Evolutionary conservation across 1,140 invertebrate species (phyloP).

Genomic region (Ceratosolen solmsi): DNA sequence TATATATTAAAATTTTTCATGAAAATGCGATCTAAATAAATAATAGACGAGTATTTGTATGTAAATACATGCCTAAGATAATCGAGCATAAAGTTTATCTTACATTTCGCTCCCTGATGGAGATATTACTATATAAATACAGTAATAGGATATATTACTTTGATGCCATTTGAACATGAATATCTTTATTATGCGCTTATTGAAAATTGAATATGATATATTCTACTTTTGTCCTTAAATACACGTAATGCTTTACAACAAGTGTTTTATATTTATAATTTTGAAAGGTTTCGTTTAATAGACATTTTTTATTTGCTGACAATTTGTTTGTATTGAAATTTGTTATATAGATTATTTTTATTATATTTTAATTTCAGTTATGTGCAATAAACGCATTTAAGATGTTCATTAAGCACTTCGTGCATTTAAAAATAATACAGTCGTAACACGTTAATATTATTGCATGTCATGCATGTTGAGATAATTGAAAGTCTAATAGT

Average conservation of each 20-base stretch:
- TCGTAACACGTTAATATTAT: neutral
- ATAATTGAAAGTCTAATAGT: constrained; percentile 56
- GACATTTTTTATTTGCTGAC: neutral
- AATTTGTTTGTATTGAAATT: neutral
- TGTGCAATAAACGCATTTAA: neutral
- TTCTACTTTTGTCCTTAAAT: too few relatives aligned
- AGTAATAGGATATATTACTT: constrained; percentile 5
- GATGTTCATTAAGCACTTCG: constrained; percentile 6
- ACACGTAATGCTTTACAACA: neutral
- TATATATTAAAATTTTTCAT: neutral
- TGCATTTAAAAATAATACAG: constrained; percentile 25
- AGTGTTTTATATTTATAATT: neutral
- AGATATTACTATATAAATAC: neutral
- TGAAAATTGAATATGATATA: neutral
- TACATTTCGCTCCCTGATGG: constrained; percentile 17
- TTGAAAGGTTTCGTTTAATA: neutral
- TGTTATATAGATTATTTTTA: neutral
- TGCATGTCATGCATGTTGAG: constrained; percentile 33
- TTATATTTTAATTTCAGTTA: neutral
- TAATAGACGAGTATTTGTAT: neutral
- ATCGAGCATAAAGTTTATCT: neutral
- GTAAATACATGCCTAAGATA: neutral
- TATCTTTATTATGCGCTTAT: neutral
- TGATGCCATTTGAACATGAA: neutral
- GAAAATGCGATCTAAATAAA: constrained; percentile 22